Evolutionary conservation across 2,888 invertebrate genomes (phyloP).

Genomic region (Dilophus febrilis): DNA sequence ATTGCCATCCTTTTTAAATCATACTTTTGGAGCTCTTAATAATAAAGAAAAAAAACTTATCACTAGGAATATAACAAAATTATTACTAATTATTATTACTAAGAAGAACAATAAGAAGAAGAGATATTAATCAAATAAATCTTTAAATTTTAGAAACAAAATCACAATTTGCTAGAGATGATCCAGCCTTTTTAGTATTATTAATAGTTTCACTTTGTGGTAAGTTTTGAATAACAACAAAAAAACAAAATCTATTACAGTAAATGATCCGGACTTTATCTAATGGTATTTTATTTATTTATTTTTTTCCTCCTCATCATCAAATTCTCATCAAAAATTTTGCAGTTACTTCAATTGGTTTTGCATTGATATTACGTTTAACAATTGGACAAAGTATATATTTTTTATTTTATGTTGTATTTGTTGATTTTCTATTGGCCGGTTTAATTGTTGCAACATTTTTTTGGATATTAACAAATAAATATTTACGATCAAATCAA

Average conservation of each 20-base stretch:
- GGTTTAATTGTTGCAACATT: conserved; percentile 75
- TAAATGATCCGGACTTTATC: conserved; percentile 4
- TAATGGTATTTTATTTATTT: too few relatives aligned
- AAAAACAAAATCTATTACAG: conserved; percentile 1
- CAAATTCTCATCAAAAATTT: conserved; percentile 14
- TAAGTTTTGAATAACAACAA: conserved; percentile 29
- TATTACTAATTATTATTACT: too few relatives aligned
- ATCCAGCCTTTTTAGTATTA: conserved; percentile 93
- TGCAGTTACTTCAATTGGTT: conserved; percentile 78
- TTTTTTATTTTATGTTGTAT: conserved; percentile 79
- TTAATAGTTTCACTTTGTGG: conserved; percentile 68
- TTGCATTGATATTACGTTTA: conserved; percentile 61
- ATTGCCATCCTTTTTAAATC: too few relatives aligned
- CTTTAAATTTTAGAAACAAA: conserved; percentile 90
- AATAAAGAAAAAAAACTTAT: too few relatives aligned
- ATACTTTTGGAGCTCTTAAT: too few relatives aligned
- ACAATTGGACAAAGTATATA: conserved; percentile 51
- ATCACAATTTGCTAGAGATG: conserved; percentile 96
- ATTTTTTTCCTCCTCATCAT: background rate
- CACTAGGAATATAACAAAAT: too few relatives aligned
- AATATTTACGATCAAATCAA: conserved; percentile 22
- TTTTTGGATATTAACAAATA: conserved; percentile 57
- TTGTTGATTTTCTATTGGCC: conserved; percentile 84
- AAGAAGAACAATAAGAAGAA: too few relatives aligned
- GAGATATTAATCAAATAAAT: too few relatives aligned